Evolutionary conservation across 2,113 vertebrate genomes (phyloP).

Genomic region (Bujurquina vittata): DNA sequence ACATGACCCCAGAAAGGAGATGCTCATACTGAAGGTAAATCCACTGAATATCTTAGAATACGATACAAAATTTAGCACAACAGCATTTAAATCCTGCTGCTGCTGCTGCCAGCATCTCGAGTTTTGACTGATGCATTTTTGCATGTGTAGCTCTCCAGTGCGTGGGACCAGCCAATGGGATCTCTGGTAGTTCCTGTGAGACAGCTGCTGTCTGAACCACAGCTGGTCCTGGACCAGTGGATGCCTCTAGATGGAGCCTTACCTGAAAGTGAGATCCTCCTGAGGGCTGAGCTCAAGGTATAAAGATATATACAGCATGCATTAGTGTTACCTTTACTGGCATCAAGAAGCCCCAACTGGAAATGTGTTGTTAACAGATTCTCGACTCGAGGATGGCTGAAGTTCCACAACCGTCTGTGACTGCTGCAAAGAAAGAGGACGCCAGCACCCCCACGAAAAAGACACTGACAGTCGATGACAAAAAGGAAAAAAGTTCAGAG

Average conservation of each 20-base stretch:
- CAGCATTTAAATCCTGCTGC: background rate
- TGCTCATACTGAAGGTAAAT: slow-evolving; percentile 86
- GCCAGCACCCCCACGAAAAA: background rate
- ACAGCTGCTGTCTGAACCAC: slow-evolving; percentile 81
- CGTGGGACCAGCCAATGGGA: slow-evolving; percentile 82
- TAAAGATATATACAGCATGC: slow-evolving; percentile 1
- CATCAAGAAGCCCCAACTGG: background rate
- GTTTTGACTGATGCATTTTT: background rate
- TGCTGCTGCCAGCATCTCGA: background rate
- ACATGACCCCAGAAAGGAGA: slow-evolving; percentile 80
- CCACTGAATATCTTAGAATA: background rate
- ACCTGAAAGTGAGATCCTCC: slow-evolving; percentile 83
- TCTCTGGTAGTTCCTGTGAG: slow-evolving; percentile 82
- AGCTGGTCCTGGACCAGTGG: slow-evolving; percentile 86
- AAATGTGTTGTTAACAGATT: slow-evolving; percentile 54
- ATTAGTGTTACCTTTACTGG: background rate
- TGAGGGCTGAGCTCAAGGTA: slow-evolving; percentile 88
- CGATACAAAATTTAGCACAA: background rate
- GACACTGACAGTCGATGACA: background rate
- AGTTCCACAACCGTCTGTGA: slow-evolving; percentile 45
- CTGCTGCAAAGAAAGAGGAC: slow-evolving; percentile 31
- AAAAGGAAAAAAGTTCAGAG: slow-evolving; percentile 33
- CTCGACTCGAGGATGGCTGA: slow-evolving; percentile 68
- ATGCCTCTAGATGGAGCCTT: slow-evolving; percentile 79
- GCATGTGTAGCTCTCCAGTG: slow-evolving; percentile 72